Evolutionary conservation across 2,113 vertebrate genomes (phyloP).

Genomic region (Abramis brama): DNA sequence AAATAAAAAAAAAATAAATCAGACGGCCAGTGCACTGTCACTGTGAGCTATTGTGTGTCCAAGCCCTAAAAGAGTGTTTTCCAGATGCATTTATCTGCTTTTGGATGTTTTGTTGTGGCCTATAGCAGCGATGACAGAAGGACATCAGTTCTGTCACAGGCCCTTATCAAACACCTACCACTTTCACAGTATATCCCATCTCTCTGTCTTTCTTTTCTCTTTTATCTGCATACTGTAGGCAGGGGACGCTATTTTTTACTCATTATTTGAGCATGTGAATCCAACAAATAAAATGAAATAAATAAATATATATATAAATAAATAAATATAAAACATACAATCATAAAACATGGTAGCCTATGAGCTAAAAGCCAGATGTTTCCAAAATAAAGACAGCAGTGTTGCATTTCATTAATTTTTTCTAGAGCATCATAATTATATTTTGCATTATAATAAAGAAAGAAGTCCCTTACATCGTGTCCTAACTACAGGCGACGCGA

Average conservation of each 20-base stretch:
- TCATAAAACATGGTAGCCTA: no score
- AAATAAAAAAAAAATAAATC: no score
- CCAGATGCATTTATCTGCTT: conserved; percentile 55
- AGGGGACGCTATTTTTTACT: no score
- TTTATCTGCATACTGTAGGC: background rate
- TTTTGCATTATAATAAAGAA: no score
- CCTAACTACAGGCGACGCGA: no score
- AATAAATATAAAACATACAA: no score
- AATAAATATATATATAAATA: no score
- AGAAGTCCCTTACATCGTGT: no score
- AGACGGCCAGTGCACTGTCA: conserved; percentile 46
- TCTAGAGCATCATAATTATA: no score
- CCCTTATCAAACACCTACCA: background rate
- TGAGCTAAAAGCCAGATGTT: no score
- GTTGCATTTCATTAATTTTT: no score
- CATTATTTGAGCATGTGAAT: background rate
- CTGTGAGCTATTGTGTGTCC: conserved; percentile 59
- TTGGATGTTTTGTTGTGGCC: conserved; percentile 49
- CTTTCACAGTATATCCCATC: background rate
- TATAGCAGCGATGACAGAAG: conserved; percentile 7
- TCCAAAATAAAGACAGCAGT: no score
- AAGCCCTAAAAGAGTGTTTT: conserved; percentile 46
- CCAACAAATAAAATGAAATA: background rate
- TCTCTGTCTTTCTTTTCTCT: background rate
- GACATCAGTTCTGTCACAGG: background rate